These are phyloP conservation scores for Tinamus guttatus DNA, from an alignment of 2,113 vertebrate genomes.

Conservation along the genomic window DNA sequence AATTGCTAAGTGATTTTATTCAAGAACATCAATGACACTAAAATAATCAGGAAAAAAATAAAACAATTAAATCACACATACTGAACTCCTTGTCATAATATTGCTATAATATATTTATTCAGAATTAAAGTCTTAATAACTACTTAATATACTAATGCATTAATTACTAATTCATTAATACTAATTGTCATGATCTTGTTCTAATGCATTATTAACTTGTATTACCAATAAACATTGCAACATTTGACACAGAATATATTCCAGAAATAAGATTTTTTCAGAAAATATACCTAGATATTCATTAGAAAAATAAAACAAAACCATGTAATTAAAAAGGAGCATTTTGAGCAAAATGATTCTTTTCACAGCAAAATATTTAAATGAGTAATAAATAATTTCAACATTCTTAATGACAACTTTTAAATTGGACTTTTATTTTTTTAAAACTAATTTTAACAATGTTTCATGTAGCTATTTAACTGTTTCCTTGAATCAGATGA, in stretches of 20 bases:
- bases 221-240: neutral
- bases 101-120: neutral
- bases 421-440: neutral
- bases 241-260: neutral
- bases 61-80: neutral
- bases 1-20: neutral
- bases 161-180: neutral
- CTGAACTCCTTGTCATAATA: neutral
- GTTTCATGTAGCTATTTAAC: neutral
- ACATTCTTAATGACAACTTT: neutral
- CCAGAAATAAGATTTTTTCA: neutral
- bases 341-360: neutral
- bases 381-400: neutral
- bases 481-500: neutral
- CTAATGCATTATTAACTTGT: neutral
- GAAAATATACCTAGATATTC: neutral
- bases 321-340: neutral
- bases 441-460: neutral
- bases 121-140: neutral
- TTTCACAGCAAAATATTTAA: neutral
- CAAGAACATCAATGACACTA: neutral
- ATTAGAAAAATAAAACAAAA: neutral
- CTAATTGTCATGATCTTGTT: neutral
- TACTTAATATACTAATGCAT: neutral
- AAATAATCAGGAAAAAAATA: neutral